Evolutionary conservation across 53 echinoderm and acorn worm genomes (phyloP), one percentile per base, ranked within the genome.

Genomic region (Luidia sarsii): DNA sequence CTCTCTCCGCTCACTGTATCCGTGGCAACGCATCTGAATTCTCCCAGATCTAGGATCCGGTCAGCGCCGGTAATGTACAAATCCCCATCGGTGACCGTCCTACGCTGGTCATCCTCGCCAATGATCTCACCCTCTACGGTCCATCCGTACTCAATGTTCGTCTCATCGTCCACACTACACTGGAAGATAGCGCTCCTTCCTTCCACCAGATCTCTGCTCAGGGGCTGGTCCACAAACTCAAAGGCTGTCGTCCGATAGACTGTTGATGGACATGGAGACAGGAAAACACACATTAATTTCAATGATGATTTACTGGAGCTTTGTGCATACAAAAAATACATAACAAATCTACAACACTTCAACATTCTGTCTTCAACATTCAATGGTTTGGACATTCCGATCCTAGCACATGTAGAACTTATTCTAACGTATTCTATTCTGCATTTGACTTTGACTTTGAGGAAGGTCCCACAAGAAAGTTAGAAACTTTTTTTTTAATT

Each of bases 151-250:
- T 81, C 63, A 50, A 72, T 75, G 81, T 70, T 73, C 38, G 72
- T 60, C 43, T 59, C 68, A 19, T 89, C 89, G 53, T 92, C 93
- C 3, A 92, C 93, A 10, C 31, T 64, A 60, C 93, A 92, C 45
- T 79, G 86, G 2, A 92, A 75, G 57, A 45, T 83, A 5, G 82
- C 70, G 14, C 38, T 45, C 19, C 48, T 41, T 8, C 93, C 93
- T 43, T 89, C 83, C 19, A 64, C 46, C 21, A 65, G 70, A 67
- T 92, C 93, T 55, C 50, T 67, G 70, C 81, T 52, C 1, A 36
- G 39, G n/a, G 93, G 93, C 56, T 92, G 50, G 30, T 27, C 33
- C 16, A 61, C 62, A 64, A 92, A 89, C 9, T 71, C 71, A 38
- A 90, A 82, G 16, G 90, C 66, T 20, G 50, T 52, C 18, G 51